These are phyloP conservation scores for Catharus minimus DNA, from an alignment of 2,113 vertebrate genomes.

Conservation along the genomic window DNA sequence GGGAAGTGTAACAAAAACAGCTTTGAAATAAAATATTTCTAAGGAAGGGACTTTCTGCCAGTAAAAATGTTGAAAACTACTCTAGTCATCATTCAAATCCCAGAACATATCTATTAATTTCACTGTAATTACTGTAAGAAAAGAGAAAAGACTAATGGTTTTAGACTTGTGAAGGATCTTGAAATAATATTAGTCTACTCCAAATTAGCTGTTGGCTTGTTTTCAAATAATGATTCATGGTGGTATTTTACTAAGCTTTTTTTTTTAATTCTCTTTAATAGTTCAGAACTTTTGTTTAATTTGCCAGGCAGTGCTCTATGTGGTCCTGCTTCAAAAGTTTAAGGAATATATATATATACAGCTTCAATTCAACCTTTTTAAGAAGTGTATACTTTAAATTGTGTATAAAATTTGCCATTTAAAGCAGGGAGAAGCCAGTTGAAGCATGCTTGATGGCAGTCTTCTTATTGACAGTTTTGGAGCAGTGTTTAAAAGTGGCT, in stretches of 20 bases:
- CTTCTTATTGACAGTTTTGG: background rate
- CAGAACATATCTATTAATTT: conserved; percentile 50
- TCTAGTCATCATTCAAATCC: conserved; percentile 39
- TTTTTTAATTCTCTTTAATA: conserved; percentile 30
- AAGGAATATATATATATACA: background rate
- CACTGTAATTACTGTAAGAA: conserved; percentile 29
- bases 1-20: conserved; percentile 22
- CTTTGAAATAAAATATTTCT: conserved; percentile 48
- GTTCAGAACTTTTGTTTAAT: conserved; percentile 55
- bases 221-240: conserved; percentile 66
- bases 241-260: conserved; percentile 39
- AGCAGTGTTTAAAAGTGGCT: background rate
- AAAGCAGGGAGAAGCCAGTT: background rate
- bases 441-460: background rate
- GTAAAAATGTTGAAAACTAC: conserved; percentile 43
- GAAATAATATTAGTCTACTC: conserved; percentile 55
- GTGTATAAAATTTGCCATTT: background rate
- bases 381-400: background rate
- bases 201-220: conserved; percentile 57
- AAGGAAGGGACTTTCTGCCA: conserved; percentile 18
- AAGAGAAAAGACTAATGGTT: conserved; percentile 45
- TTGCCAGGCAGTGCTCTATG: background rate
- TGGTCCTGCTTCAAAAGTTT: background rate
- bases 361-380: background rate
- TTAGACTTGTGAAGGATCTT: conserved; percentile 48